Conservation (phyloP, 2,888 invertebrate species). For the Caenorhabditis japonica region DNA sequence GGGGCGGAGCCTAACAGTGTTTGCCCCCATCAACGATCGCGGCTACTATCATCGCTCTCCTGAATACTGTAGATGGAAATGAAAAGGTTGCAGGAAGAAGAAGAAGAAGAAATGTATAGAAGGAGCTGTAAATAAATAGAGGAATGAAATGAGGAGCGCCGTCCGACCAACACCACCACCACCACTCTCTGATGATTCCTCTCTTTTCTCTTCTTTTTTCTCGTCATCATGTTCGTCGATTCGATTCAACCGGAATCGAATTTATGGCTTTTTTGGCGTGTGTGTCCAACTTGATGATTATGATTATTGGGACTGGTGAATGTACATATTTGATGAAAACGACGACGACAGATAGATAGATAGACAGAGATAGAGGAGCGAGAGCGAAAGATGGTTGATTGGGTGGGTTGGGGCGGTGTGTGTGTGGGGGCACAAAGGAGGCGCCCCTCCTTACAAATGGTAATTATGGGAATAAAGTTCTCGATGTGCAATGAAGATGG, state of each 20-base stretch:
- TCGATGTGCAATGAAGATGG: too few species aligned
- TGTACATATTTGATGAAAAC: too few species aligned
- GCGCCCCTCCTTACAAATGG: constrained; percentile 30
- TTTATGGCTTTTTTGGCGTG: constrained; percentile 44
- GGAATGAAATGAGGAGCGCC: constrained; percentile 23
- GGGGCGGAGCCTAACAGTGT: constrained; percentile 9
- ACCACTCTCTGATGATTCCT: background rate
- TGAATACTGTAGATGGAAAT: constrained; percentile 27
- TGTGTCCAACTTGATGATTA: constrained; percentile 45
- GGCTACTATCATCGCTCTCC: background rate
- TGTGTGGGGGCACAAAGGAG: too few species aligned
- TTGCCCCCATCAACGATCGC: background rate
- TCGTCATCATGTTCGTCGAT: constrained; percentile 5
- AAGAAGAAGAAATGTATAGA: constrained; percentile 7
- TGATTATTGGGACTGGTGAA: too few species aligned
- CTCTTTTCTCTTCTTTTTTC: constrained; percentile 3
- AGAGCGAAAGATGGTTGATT: too few species aligned
- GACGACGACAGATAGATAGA: too few species aligned
- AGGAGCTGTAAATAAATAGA: constrained; percentile 42
- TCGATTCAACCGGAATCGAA: constrained; percentile 24
- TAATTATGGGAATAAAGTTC: constrained; percentile 55
- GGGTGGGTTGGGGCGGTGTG: too few species aligned
- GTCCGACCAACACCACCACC: constrained; percentile 9
- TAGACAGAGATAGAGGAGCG: too few species aligned
- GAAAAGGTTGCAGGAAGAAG: constrained; percentile 1